A percentile compares a stretch with the other conserved stretches of the same genome.
Evolutionary conservation across 1,140 invertebrate genomes (phyloP).

Genomic region (Lethrus apterus): DNA sequence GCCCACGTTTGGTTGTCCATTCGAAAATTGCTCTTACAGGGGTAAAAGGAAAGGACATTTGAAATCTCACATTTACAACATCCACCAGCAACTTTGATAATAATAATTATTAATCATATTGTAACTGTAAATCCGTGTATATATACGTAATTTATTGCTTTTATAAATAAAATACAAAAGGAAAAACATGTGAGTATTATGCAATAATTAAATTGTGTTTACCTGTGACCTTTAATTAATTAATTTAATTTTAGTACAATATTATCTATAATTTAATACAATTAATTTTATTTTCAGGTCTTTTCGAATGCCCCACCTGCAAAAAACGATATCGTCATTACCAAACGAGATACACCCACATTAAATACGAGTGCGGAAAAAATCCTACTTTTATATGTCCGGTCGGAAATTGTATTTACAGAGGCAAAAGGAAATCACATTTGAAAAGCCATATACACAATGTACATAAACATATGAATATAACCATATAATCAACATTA

Average conservation of each 20-base stretch:
- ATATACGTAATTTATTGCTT: conserved; percentile 5
- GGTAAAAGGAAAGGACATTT: conserved; percentile 32
- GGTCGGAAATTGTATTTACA: conserved; percentile 42
- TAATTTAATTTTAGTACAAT: background rate
- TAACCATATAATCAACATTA: background rate
- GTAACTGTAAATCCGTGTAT: background rate
- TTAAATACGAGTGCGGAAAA: conserved; percentile 47
- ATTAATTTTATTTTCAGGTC: conserved; percentile 16
- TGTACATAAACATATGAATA: conserved; percentile 13
- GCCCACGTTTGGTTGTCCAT: conserved; percentile 39
- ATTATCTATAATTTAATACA: background rate
- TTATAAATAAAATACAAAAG: conserved; percentile 4
- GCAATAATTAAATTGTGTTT: background rate
- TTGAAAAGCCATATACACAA: conserved; percentile 38
- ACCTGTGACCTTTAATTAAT: background rate
- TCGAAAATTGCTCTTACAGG: conserved; percentile 33
- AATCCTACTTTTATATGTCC: conserved; percentile 46
- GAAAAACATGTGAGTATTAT: background rate
- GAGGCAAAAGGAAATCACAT: conserved; percentile 45
- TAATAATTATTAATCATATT: too few relatives aligned
- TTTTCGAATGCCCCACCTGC: conserved; percentile 24
- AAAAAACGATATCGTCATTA: conserved; percentile 19
- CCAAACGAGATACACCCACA: conserved; percentile 31
- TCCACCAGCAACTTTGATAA: too few relatives aligned
- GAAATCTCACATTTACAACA: conserved; percentile 17